Base-by-base conservation (phyloP, 2,797 vertebrate species). In the Hyperoplus immaculatus region DNA sequence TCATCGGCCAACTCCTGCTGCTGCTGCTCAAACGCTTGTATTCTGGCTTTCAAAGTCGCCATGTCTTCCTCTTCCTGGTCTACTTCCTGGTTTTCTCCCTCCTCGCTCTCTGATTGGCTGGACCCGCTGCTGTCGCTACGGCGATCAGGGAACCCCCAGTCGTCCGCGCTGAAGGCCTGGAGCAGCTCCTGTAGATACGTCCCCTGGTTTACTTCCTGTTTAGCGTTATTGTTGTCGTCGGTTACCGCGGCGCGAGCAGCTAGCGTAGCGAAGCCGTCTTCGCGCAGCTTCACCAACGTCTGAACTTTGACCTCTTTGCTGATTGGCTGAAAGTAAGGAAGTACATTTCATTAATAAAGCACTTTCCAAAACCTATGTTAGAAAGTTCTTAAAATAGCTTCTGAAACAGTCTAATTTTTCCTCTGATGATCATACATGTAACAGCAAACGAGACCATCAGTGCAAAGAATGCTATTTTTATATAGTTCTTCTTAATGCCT, bases 21-120 rank as follows among this genome's bases (percentile, higher is more conserved):
- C 66, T 75, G 58, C 13, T 61, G 92, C 86, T 97, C 97, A 50
- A 97, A 97, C 36, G 95, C 96, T 89, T 96, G 97, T 81, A 97
- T 97, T 81, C 94, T 95, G 21, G 95, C 96, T 82, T 92, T 92
- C 84, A 98, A 88, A 53, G 92, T 76, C 4, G 81, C 88, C 90
- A 93, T 91, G 73, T 87, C 90, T 55, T 93, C 87, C 4, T 83
- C 66, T 67, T 82, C 83, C 39, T 84, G 71, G 1, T 81, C 81
- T 5, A 56, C 77, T 6, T 90, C 89, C 51, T 91, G 29, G 29
- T 29, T 3, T 29, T 81, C 81, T 5, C 59, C 80, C 7, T 90
- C 89, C 51, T 91, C 91, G 2, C 80, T 80, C 55, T 87, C 88
- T 1, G 89, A 90, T 38, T 88, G 88, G 89, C 88, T 91, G 82